Evolutionary conservation across 2,113 vertebrate species (phyloP).

Genomic region (Microcebus lehilahytsara): DNA sequence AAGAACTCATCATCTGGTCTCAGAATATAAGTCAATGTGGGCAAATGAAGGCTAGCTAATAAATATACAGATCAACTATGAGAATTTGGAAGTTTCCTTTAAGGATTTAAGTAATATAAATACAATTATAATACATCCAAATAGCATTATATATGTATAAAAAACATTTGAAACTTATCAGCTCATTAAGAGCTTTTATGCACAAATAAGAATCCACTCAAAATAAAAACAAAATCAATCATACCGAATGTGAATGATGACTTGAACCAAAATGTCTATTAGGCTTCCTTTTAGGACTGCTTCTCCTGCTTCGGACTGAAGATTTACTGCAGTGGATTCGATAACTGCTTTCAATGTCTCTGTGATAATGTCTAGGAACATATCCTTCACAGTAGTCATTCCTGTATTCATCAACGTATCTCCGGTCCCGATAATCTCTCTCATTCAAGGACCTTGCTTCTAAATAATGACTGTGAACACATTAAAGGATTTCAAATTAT

Average conservation of each 20-base stretch:
- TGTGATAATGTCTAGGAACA: conserved; percentile 87
- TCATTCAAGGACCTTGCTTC: conserved; percentile 86
- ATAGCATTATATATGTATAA: conserved; percentile 58
- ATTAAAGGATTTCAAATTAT: conserved; percentile 80
- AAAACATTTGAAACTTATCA: conserved; percentile 61
- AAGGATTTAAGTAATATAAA: conserved; percentile 64
- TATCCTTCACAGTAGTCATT: conserved; percentile 87
- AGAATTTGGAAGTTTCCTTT: conserved; percentile 54
- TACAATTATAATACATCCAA: conserved; percentile 57
- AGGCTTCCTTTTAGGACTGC: conserved; percentile 89
- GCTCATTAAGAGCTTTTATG: conserved; percentile 77
- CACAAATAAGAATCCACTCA: conserved; percentile 78
- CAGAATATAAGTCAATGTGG: conserved; percentile 48
- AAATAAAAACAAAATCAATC: conserved; percentile 84
- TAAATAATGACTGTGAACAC: conserved; percentile 88
- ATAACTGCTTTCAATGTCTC: conserved; percentile 87
- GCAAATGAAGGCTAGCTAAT: conserved; percentile 51
- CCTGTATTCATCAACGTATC: conserved; percentile 86
- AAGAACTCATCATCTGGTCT: conserved; percentile 58
- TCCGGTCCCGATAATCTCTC: conserved; percentile 87
- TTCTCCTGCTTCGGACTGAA: conserved; percentile 90
- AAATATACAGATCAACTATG: conserved; percentile 50
- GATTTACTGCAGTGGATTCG: conserved; percentile 96
- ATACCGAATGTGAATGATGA: conserved; percentile 92
- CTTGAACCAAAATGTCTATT: conserved; percentile 85